Conservation (phyloP, 2,888 invertebrate genomes). For the Netelia melanura region DNA sequence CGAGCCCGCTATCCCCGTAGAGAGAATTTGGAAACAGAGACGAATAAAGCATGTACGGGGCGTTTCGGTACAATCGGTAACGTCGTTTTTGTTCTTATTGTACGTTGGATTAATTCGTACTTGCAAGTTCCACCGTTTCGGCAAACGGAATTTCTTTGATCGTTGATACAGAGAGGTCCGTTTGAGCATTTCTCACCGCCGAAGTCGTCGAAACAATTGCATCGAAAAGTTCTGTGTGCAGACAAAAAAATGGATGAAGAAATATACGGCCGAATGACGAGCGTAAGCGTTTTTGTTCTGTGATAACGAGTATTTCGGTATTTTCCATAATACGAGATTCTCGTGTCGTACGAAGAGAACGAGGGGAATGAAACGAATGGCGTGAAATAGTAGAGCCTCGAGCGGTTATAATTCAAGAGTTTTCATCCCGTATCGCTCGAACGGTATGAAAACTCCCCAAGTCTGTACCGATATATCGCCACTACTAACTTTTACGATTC, state of each 20-base stretch:
- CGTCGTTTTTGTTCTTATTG: not conserved
- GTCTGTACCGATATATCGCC: constrained; percentile 17
- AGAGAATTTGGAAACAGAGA: not conserved
- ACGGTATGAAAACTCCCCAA: not conserved
- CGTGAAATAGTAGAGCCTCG: constrained; percentile 16
- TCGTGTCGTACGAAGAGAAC: constrained; percentile 4
- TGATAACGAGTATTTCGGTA: constrained; percentile 5
- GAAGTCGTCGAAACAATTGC: constrained; percentile 93
- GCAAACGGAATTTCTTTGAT: constrained; percentile 88
- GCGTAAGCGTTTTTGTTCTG: not conserved
- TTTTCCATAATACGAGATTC: not conserved
- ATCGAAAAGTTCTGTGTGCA: constrained; percentile 89
- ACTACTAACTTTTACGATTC: constrained; percentile 26
- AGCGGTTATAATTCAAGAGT: constrained; percentile 57
- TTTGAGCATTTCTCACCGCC: constrained; percentile 92
- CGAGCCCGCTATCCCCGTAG: not conserved
- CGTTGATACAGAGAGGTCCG: constrained; percentile 91
- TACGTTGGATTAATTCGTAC: constrained; percentile 85
- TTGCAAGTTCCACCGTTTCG: constrained; percentile 94
- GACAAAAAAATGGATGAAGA: constrained; percentile 14
- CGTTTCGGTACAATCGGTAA: no score
- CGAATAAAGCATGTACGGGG: not conserved
- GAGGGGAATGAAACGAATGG: constrained; percentile 12
- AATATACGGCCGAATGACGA: not conserved
- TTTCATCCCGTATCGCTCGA: constrained; percentile 28